Conservation (phyloP, 2,888 invertebrate species). For the Harpagoxenus sublaevis region DNA sequence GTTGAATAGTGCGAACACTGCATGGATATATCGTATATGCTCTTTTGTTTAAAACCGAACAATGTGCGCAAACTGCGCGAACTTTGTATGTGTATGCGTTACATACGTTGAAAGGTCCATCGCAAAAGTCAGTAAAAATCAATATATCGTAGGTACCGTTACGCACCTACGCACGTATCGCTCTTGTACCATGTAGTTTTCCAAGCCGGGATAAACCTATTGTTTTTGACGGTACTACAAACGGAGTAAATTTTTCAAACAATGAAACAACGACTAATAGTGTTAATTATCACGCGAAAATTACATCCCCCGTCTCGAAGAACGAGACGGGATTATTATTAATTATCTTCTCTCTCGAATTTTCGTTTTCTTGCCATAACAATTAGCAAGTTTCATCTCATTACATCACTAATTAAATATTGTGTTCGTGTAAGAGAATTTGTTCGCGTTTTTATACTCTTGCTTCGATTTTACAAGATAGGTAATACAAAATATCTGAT, state of each 20-base stretch:
- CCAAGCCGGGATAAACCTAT: slow-evolving; percentile 9
- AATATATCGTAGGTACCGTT: background rate
- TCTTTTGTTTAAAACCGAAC: slow-evolving; percentile 33
- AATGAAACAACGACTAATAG: background rate
- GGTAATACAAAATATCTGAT: slow-evolving; percentile 17
- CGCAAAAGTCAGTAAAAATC: slow-evolving; percentile 29
- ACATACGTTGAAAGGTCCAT: background rate
- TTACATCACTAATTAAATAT: slow-evolving; percentile 9
- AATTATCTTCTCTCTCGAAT: background rate
- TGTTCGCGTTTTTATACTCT: background rate
- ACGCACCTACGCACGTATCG: background rate
- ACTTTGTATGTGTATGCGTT: slow-evolving; percentile 8
- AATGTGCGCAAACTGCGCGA: slow-evolving; percentile 20
- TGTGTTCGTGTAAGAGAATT: background rate
- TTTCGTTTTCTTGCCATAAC: background rate
- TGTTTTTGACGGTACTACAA: background rate
- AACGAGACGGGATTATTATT: background rate
- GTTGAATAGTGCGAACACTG: background rate
- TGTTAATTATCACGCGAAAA: slow-evolving; percentile 8
- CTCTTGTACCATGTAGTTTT: slow-evolving; percentile 9
- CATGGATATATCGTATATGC: background rate
- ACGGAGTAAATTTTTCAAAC: slow-evolving; percentile 20
- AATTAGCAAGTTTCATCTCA: background rate
- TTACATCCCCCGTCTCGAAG: background rate
- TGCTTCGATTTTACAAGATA: background rate